These are phyloP conservation scores for Galeopterus variegatus DNA, from an alignment of 2,113 vertebrate genomes.

Conservation along the genomic window DNA sequence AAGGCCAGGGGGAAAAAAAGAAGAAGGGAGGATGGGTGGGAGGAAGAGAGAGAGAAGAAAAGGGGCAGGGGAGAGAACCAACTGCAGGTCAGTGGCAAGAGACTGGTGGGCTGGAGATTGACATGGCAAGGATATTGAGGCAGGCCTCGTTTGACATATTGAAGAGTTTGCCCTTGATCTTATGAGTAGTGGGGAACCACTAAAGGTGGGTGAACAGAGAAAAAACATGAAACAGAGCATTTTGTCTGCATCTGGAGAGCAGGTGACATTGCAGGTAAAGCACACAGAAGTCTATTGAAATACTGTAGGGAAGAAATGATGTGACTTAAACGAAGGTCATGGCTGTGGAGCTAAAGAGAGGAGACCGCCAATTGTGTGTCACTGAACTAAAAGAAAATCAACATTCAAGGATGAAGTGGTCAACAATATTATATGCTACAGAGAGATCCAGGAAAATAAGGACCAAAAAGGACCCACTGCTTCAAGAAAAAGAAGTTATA, in stretches of 20 bases:
- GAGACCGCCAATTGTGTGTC: not conserved
- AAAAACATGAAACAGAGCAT: not conserved
- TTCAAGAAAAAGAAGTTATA: not conserved
- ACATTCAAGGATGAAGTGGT: not conserved
- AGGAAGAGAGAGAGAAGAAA: not conserved
- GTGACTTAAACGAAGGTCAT: not conserved
- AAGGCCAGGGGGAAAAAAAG: not conserved
- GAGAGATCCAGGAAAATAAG: not conserved
- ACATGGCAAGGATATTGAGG: not conserved
- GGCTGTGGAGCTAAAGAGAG: not conserved
- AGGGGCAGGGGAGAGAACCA: not conserved
- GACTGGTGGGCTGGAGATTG: not conserved
- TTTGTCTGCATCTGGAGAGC: not conserved
- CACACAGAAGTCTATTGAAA: not conserved
- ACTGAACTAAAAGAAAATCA: not conserved
- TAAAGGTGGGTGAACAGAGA: not conserved
- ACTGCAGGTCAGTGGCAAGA: not conserved
- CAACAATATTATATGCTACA: not conserved
- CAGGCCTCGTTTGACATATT: not conserved
- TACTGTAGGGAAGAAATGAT: not conserved
- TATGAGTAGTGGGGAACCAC: not conserved
- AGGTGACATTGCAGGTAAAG: not conserved
- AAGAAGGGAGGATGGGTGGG: no score
- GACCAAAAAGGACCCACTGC: not conserved
- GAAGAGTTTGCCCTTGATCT: not conserved